phyloP scores from a whole-genome alignment of 2,797 vertebrate species.

The Alauda arvensis region DNA sequence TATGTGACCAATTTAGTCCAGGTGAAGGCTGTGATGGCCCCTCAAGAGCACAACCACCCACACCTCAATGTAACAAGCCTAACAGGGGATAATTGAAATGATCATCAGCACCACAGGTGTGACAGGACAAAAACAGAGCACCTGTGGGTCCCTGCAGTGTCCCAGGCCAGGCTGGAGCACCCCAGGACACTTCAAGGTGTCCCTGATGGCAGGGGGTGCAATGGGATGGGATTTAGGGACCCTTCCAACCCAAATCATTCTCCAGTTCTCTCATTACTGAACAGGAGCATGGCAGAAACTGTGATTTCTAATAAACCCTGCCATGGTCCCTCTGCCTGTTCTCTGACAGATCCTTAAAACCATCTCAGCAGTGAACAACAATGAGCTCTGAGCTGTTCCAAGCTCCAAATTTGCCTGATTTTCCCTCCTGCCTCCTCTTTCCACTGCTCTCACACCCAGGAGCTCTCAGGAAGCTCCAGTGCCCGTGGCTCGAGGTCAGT shows the following conservation, averaged over 20 bases:
- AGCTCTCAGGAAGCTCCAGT: not conserved
- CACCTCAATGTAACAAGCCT: not conserved
- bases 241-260: not conserved
- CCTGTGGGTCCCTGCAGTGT: not conserved
- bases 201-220: not conserved
- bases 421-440: not conserved
- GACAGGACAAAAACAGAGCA: not conserved
- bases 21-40: not conserved
- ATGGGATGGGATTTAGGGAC: not conserved
- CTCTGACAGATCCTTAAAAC: not conserved
- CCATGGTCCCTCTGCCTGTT: too few species aligned
- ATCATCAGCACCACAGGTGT: not conserved
- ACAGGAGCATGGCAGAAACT: accelerated
- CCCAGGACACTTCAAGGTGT: not conserved
- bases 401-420: not conserved
- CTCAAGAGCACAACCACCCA: not conserved
- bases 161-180: not conserved
- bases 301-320: not conserved
- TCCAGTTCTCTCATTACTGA: too few species aligned
- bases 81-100: not conserved
- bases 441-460: not conserved
- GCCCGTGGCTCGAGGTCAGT: accelerated
- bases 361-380: not conserved
- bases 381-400: not conserved
- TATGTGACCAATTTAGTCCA: not conserved